Evolutionary conservation across 2,113 vertebrate genomes (phyloP).

Genomic region (Silurus meridionalis): DNA sequence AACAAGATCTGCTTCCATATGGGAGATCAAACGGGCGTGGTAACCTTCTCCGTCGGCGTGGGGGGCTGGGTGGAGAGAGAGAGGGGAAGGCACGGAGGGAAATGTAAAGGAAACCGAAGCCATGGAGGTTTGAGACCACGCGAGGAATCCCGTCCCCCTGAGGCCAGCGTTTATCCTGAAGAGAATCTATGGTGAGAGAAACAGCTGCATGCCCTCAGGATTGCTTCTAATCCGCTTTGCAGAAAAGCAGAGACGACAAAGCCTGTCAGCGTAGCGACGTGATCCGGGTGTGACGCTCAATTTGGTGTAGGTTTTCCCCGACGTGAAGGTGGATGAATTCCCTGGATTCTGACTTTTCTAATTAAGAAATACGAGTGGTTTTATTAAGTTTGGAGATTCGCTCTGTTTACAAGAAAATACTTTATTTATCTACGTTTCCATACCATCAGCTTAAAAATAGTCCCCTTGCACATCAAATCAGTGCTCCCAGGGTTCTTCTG

Average conservation of each 20-base stretch:
- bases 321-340: background rate
- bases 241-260: background rate
- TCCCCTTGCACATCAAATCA: too few relatives aligned
- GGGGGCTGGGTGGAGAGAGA: background rate
- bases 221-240: background rate
- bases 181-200: background rate
- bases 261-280: background rate
- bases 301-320: background rate
- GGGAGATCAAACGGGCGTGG: slow-evolving; percentile 4
- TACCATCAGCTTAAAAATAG: too few relatives aligned
- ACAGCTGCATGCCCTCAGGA: slow-evolving; percentile 15
- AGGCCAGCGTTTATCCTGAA: slow-evolving; percentile 12
- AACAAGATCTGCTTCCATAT: slow-evolving; percentile 13
- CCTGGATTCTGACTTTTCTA: background rate
- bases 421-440: too few relatives aligned
- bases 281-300: background rate
- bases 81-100: background rate
- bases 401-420: too few relatives aligned
- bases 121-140: slow-evolving; percentile 14
- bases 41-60: background rate
- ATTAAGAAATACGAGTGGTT: background rate
- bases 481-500: too few relatives aligned
- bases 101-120: slow-evolving; percentile 22
- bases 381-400: too few relatives aligned
- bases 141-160: background rate